A percentile compares a stretch with the other conserved stretches of the same genome.
Conservation (phyloP, 2,113 vertebrate species). For the Muntiacus reevesi region DNA sequence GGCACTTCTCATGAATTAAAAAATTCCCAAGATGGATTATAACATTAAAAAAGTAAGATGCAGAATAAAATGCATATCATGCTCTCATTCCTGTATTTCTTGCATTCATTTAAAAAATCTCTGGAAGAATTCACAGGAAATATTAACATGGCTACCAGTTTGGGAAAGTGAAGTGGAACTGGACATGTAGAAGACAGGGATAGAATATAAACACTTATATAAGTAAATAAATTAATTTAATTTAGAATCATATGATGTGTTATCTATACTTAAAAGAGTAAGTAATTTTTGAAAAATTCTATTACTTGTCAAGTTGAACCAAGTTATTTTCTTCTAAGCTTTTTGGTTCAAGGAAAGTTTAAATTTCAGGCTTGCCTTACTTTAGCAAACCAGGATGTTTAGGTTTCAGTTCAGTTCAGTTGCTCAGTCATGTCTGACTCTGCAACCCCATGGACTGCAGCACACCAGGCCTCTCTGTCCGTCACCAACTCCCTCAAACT, state of each 20-base stretch:
- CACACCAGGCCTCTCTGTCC: not conserved
- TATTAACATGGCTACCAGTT: not conserved
- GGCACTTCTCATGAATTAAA: not conserved
- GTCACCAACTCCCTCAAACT: not conserved
- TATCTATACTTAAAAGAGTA: not conserved
- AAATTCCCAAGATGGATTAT: not conserved
- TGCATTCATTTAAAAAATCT: not conserved
- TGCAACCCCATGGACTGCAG: not conserved
- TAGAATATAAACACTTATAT: not conserved
- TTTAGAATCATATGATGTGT: not conserved
- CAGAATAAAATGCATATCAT: not conserved
- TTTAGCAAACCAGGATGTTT: not conserved
- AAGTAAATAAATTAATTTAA: not conserved
- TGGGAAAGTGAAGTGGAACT: not conserved
- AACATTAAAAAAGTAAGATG: not conserved
- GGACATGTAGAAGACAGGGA: not conserved
- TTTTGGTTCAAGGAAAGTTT: not conserved
- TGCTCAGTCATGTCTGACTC: not conserved
- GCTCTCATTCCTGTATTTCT: not conserved
- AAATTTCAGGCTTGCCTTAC: not conserved
- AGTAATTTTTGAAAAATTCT: not conserved
- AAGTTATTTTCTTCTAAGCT: not conserved
- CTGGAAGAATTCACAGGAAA: not conserved
- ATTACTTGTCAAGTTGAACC: not conserved
- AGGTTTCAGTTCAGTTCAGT: not conserved